Base-by-base conservation (phyloP, 2,113 vertebrate species). In the Pan troglodytes region DNA sequence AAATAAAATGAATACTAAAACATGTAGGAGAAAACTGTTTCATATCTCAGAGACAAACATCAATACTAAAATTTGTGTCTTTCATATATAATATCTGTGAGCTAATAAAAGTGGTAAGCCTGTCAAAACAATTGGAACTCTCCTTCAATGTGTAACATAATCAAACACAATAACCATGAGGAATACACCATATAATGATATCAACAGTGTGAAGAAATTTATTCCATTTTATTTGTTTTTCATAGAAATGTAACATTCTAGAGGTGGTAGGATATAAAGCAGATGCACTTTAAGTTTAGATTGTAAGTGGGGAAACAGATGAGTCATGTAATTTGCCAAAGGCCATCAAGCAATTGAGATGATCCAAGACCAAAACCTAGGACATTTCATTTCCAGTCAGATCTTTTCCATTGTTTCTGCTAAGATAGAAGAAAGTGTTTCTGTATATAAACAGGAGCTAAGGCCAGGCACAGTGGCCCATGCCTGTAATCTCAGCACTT, bases 171-270 rank as follows among this genome's bases (percentile, higher is more conserved):
- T n/a, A 68, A n/a, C 27, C 20, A 16, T 45, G 20, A 80, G 5
- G 3, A 84, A 79, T 84, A 22, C 16, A 55, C 55, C 32, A 67
- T 30, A 57, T 57, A 40, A 6, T 80, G 35, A 18, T 50, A 81
- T 25, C 27, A 93, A 64, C 35, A 38, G 2, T 52, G 12, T 40
- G 35, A 76, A 96, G 35, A 78, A 25, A 78, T 70, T 30, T 48
- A 81, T 55, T 73, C 85, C 8, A 48, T 18, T 89, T 84, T 68
- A n/a, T 93, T 59, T 90, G 61, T 70, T 93, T 93, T 79, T 85
- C 40, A 40, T 13, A 35, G 38, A 76, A 73, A 30, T 43, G 10
- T 68, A 17, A 27, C 61, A 48, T 45, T 0, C 5, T 45, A 59
- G 2, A 64, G 12, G 38, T n/a, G 22, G 17, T 78, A 20, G 8